Conservation (phyloP, 1,140 invertebrate species). For the Acyrthosiphon pisum region DNA sequence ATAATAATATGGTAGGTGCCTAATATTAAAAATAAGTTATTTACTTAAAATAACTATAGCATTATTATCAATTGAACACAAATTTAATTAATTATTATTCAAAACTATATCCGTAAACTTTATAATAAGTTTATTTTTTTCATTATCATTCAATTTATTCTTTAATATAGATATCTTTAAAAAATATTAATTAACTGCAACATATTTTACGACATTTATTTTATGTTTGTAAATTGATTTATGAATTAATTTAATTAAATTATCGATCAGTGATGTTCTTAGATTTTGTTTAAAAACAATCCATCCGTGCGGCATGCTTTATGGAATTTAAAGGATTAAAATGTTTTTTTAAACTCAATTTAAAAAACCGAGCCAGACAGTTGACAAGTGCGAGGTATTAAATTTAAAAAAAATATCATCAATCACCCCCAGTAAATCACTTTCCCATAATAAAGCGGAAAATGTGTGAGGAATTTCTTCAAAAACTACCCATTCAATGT, state of each 20-base stretch:
- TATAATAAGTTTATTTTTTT: not conserved
- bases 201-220: not conserved
- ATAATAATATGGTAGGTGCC: not conserved
- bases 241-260: conserved; percentile 11
- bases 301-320: not conserved
- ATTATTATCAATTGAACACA: not conserved
- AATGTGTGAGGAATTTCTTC: not conserved
- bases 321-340: conserved; percentile 25
- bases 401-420: conserved; percentile 29
- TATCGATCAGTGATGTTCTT: not conserved
- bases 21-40: not conserved
- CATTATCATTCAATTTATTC: not conserved
- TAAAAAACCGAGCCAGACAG: not conserved
- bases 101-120: not conserved
- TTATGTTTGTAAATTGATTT: not conserved
- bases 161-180: not conserved
- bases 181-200: not conserved
- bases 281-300: not conserved
- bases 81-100: not conserved
- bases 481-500: not conserved
- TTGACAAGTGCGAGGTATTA: conserved; percentile 31
- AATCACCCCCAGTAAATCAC: conserved; percentile 26
- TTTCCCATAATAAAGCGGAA: conserved; percentile 26
- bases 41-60: too few relatives aligned
- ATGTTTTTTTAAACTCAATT: conserved; percentile 21